A percentile compares a stretch with the other conserved stretches of the same genome.
Conservation (phyloP, 2,888 invertebrate genomes). For the Caenorhabditis uteleia region DNA sequence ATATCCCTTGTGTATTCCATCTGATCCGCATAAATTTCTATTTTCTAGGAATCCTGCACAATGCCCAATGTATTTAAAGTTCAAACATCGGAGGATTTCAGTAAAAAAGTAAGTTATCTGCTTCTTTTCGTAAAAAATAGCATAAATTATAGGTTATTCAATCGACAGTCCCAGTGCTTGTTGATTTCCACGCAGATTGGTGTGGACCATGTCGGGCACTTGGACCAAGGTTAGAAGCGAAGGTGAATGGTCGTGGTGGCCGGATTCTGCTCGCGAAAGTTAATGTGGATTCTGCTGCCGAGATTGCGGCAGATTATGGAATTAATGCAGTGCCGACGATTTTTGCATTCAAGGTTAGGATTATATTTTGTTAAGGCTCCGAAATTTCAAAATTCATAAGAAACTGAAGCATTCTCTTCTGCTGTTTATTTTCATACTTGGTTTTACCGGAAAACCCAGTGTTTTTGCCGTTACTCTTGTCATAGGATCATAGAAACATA, state of each 20-base stretch:
- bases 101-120: slow-evolving; percentile 22
- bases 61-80: slow-evolving; percentile 33
- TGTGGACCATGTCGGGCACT: slow-evolving; percentile 66
- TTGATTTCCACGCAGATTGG: slow-evolving; percentile 67
- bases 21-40: too few species aligned
- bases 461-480: too few species aligned
- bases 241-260: slow-evolving; percentile 39
- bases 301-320: slow-evolving; percentile 44
- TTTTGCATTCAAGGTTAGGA: slow-evolving; percentile 35
- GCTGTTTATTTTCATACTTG: too few species aligned
- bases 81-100: slow-evolving; percentile 44
- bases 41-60: too few species aligned
- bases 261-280: slow-evolving; percentile 48
- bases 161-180: slow-evolving; percentile 53
- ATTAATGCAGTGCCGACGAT: slow-evolving; percentile 54
- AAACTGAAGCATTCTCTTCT: too few species aligned
- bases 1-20: too few species aligned
- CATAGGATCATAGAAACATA: too few species aligned
- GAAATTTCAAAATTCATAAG: too few species aligned
- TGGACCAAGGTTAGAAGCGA: slow-evolving; percentile 60
- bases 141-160: slow-evolving; percentile 30
- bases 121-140: neutral
- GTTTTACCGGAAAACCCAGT: too few species aligned
- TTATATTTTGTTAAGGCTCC: neutral
- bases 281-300: slow-evolving; percentile 53